Evolutionary conservation across 2,888 invertebrate genomes (phyloP).

Genomic region (Blomia tropicalis): DNA sequence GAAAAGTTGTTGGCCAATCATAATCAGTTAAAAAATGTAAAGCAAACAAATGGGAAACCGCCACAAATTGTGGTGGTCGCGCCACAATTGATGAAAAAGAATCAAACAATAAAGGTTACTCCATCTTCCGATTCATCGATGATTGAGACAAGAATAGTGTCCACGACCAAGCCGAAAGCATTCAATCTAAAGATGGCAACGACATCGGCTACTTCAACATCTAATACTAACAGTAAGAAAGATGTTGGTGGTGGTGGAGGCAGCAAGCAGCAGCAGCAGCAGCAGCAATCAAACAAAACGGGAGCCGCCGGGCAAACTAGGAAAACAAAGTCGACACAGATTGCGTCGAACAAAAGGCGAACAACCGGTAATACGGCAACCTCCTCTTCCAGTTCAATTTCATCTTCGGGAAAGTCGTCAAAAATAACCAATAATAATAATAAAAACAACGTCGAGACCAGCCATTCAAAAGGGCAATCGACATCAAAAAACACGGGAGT

Average conservation of each 20-base stretch:
- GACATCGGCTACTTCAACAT: too few relatives aligned
- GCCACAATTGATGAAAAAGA: neutral
- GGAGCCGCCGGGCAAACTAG: neutral
- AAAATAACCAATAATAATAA: neutral
- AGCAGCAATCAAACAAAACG: neutral
- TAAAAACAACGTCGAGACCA: neutral
- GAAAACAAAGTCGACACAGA: neutral
- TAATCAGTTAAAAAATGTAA: neutral
- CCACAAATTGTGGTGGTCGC: conserved; percentile 25
- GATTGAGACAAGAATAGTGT: neutral
- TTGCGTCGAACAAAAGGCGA: neutral
- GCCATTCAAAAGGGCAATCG: neutral
- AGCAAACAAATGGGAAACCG: neutral
- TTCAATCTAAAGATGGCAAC: conserved; percentile 5
- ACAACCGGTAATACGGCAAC: too few relatives aligned
- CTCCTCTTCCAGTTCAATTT: neutral
- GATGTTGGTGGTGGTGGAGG: too few relatives aligned
- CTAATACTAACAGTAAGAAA: too few relatives aligned
- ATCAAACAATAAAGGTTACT: neutral
- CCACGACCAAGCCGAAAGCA: conserved; percentile 5
- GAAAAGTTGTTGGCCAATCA: conserved; percentile 17
- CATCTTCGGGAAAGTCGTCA: neutral
- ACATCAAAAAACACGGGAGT: neutral
- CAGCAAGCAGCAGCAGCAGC: neutral
- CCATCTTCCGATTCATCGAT: neutral